These are phyloP conservation scores for Molorchus minor DNA, from an alignment of 2,888 invertebrate genomes.

Conservation along the genomic window DNA sequence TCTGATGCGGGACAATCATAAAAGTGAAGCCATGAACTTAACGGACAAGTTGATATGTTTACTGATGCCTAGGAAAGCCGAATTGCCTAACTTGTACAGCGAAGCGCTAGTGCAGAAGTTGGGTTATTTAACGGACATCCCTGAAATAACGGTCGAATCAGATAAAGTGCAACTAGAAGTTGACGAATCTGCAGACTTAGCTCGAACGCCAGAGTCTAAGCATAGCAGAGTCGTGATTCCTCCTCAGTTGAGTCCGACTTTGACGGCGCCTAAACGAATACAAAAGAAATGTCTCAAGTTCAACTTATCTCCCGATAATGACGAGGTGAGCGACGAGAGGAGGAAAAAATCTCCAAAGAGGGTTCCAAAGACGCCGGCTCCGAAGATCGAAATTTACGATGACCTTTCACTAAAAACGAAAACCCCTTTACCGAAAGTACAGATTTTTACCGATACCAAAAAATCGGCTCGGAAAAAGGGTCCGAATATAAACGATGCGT, in stretches of 20 bases:
- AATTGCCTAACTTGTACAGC: slow-evolving; percentile 43
- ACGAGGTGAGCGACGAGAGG: not conserved
- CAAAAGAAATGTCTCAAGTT: slow-evolving; percentile 30
- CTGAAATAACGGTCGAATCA: not conserved
- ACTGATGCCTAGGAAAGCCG: slow-evolving; percentile 36
- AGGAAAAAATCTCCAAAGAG: not conserved
- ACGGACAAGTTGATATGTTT: slow-evolving; percentile 40
- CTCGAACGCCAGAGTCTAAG: slow-evolving; percentile 37
- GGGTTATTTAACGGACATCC: slow-evolving; percentile 33
- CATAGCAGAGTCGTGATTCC: slow-evolving; percentile 30
- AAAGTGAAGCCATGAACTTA: slow-evolving; percentile 38
- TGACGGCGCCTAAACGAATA: slow-evolving; percentile 21
- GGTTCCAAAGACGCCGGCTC: slow-evolving; percentile 12
- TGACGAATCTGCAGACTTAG: not conserved
- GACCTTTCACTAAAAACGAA: not conserved
- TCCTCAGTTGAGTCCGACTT: slow-evolving; percentile 14
- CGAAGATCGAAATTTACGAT: slow-evolving; percentile 25
- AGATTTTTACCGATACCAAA: slow-evolving; percentile 21
- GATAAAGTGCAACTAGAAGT: not conserved
- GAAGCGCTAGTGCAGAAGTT: slow-evolving; percentile 45
- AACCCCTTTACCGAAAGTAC: slow-evolving; percentile 25
- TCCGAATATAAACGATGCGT: not conserved
- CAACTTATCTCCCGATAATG: slow-evolving; percentile 23
- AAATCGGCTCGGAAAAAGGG: not conserved
- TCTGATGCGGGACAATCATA: slow-evolving; percentile 31